Evolutionary conservation across 2,888 invertebrate genomes (phyloP).

Genomic region (Melitaea athalia): DNA sequence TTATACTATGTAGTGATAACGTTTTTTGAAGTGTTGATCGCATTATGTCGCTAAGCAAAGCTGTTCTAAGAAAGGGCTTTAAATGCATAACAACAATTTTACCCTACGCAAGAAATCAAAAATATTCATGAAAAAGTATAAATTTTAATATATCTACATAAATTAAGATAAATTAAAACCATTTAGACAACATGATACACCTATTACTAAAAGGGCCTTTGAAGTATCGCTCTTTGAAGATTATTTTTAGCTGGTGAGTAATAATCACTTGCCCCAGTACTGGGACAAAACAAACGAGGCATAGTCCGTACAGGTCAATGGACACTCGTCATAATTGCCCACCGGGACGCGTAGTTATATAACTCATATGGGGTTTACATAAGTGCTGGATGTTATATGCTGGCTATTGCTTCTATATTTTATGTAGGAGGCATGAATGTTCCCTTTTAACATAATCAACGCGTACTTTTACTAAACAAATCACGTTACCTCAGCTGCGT

Average conservation of each 20-base stretch:
- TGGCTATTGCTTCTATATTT: neutral
- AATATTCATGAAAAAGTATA: no score
- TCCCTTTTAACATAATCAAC: neutral
- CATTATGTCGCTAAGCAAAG: no score
- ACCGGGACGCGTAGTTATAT: constrained; percentile 34
- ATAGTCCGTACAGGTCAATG: constrained; percentile 45
- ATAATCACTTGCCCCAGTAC: constrained; percentile 34
- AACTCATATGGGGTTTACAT: constrained; percentile 30
- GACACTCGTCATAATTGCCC: constrained; percentile 53
- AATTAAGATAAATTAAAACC: constrained; percentile 15
- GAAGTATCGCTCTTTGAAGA: constrained; percentile 24
- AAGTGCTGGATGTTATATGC: neutral
- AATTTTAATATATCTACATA: neutral
- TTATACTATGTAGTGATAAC: no score
- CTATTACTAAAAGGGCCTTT: constrained; percentile 5
- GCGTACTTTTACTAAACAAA: neutral
- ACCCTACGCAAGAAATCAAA: no score
- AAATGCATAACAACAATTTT: neutral
- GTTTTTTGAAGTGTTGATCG: no score
- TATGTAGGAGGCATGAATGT: neutral
- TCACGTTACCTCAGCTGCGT: no score
- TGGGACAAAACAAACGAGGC: constrained; percentile 40
- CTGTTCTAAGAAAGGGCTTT: no score
- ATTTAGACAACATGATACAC: neutral
- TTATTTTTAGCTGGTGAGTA: constrained; percentile 33